Evolutionary conservation across 2,797 vertebrate species (phyloP).

Genomic region (Eulemur mongoz): DNA sequence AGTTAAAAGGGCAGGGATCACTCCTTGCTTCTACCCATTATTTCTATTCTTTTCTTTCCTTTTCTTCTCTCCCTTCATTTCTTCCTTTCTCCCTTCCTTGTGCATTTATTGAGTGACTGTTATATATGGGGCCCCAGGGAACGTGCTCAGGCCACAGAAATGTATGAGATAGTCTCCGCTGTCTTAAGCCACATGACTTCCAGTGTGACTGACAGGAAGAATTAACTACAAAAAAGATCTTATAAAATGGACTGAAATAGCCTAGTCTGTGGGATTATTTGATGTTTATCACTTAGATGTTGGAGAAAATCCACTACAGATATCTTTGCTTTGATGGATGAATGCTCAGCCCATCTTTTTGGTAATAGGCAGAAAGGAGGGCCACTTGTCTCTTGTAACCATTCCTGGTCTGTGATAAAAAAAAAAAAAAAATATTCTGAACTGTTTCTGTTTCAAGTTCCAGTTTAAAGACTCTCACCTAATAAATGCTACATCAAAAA

Average conservation of each 20-base stretch:
- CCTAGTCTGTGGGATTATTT: neutral
- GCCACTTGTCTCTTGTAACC: too few relatives aligned
- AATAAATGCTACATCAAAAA: fast-evolving
- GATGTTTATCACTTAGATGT: neutral
- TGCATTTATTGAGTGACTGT: neutral
- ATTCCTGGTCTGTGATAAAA: neutral
- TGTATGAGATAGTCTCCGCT: fast-evolving
- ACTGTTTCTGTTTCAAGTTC: neutral
- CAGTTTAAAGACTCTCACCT: neutral
- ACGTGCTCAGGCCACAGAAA: neutral
- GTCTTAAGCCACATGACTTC: neutral
- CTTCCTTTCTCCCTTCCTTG: neutral
- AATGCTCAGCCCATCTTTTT: neutral
- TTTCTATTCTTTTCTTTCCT: neutral
- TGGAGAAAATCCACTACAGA: neutral
- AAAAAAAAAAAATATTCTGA: neutral
- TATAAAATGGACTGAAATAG: fast-evolving
- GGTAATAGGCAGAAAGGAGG: neutral
- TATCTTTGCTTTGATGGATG: neutral
- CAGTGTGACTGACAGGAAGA: fast-evolving
- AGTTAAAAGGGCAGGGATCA: neutral
- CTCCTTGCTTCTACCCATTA: too few relatives aligned
- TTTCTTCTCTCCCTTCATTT: neutral
- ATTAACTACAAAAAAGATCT: neutral
- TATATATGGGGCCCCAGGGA: neutral